A percentile compares a stretch with the other conserved stretches of the same genome.
These are phyloP conservation scores for Thymelicus acteon DNA, from an alignment of 2,888 invertebrate genomes.

Conservation along the genomic window DNA sequence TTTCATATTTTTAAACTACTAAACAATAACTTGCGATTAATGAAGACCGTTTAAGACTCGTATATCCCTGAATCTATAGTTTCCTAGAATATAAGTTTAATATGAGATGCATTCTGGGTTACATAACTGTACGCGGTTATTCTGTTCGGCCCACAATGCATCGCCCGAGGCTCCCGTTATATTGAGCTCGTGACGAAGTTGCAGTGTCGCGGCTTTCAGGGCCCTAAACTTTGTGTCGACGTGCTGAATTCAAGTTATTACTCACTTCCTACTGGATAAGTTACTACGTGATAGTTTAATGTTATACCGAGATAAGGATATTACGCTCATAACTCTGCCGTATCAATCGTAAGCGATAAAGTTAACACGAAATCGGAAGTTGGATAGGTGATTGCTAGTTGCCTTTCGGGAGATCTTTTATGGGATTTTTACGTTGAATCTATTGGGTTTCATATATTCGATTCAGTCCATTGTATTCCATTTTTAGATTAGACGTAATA, in stretches of 20 bases:
- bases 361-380: not conserved
- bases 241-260: slow-evolving; percentile 10
- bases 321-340: not conserved
- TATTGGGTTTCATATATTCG: too few species aligned
- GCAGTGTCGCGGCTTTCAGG: not conserved
- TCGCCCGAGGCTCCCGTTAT: not conserved
- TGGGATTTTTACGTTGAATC: too few species aligned
- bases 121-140: slow-evolving; percentile 1
- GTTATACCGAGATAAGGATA: not conserved
- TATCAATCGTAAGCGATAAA: slow-evolving; percentile 1
- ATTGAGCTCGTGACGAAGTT: slow-evolving; percentile 11
- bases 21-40: too few species aligned
- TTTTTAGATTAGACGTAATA: too few species aligned
- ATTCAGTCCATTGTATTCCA: too few species aligned
- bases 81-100: not conserved
- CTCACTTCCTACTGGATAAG: slow-evolving; percentile 9
- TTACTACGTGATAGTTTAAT: not conserved
- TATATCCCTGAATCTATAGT: too few species aligned
- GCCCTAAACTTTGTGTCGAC: not conserved
- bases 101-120: not conserved
- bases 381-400: not conserved
- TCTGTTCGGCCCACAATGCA: slow-evolving; percentile 6
- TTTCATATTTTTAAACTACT: too few species aligned
- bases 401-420: too few species aligned
- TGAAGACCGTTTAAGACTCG: too few species aligned